Base-by-base conservation (phyloP, 2,797 vertebrate species). In the Epinephelus awoara region DNA sequence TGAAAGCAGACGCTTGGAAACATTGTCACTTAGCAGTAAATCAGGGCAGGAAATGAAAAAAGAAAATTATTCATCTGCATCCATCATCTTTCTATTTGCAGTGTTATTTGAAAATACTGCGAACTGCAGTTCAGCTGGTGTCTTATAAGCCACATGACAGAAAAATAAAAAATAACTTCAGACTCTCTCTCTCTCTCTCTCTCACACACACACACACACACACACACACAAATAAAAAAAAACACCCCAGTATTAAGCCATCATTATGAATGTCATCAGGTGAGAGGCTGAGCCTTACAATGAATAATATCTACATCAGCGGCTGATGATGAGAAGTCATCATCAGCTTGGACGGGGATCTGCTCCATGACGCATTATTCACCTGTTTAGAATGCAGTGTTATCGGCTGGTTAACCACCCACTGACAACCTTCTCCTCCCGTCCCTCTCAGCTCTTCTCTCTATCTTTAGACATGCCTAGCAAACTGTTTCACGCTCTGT, bases 401-500 rank as follows among this genome's bases (percentile, higher is more conserved):
- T 87, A 88, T 75, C 59, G 74, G 75, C 85, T 84, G 88, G 80
- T 92, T 90, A 84, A 84, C 86, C 88, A 84, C 90, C 87, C 85
- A 86, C 88, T 42, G 67, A 72, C 88, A 80, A 47, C 84, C 82
- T 79, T 75, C 84, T 80, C 72, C 47, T 52, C 69, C 59, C 19
- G 23, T 84, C 70, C 75, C 75, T 87, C 84, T 82, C 78, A 42
- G 77, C 80, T 82, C 84, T 57, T 76, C 85, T 84, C 84, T 69
- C 87, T 88, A 87, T 89, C 91, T 91, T 89, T 89, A 90, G 89
- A 90, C 75, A 85, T 89, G 84, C 86, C 84, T 89, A 55, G 82
- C 62, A 70, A 92, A 91, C 83, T 82, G 90, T 86, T 91, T 90
- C 87, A 90, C 71, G 75, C 83, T 87, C 84, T 77, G 84, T 88